Evolutionary conservation across 2,888 invertebrate species (phyloP), one percentile per base, ranked within the genome.

Genomic region (Ceraclea dissimilis): DNA sequence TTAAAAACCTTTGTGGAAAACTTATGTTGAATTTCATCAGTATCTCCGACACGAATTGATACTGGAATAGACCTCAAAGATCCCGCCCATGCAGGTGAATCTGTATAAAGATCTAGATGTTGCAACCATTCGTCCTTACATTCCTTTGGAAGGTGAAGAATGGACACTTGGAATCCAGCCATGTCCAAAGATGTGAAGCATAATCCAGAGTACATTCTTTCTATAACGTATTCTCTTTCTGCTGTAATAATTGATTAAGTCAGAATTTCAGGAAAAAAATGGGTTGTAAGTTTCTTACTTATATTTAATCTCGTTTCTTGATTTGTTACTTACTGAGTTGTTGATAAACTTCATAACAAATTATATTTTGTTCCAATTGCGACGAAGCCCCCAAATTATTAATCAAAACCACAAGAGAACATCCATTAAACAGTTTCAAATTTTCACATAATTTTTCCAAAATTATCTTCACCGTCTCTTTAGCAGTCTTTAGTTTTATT

Each of bases 371-470:
- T 67, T 93, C 92, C 56, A 91, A 67, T 59, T 85, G 80, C 1
- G 88, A 85, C 0, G 88, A 78, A 1, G 82, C 83, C 21, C 92
- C 91, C 52, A 90, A 74, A 69, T 93, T 93, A 71, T 91, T 90
- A 4, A 93, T 70, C 64, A 91, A 74, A 8, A 86, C 76, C 0
- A 81, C 85, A 1, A 89, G 81, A 58, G 70, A 65, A 49, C 69
- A 65, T 0, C 72, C 72, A 4, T 62, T 21, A 17, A 18, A 62
- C n/a, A 77, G 60, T 21, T 73, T 70, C 13, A 76, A 59, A 16
- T 73, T 71, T 13, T 68, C 67, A 8, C 64, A 64, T 34, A 66
- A 73, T 70, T 76, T 71, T 19, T 74, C 74, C 1, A 83, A 64
- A 47, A 84, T 72, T 53, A 78, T 66, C 1, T 65, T 62, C 1